Evolutionary conservation across 2,113 vertebrate genomes (phyloP), one percentile per base, ranked within the genome.

Genomic region (Coptodon bakossiorum): DNA sequence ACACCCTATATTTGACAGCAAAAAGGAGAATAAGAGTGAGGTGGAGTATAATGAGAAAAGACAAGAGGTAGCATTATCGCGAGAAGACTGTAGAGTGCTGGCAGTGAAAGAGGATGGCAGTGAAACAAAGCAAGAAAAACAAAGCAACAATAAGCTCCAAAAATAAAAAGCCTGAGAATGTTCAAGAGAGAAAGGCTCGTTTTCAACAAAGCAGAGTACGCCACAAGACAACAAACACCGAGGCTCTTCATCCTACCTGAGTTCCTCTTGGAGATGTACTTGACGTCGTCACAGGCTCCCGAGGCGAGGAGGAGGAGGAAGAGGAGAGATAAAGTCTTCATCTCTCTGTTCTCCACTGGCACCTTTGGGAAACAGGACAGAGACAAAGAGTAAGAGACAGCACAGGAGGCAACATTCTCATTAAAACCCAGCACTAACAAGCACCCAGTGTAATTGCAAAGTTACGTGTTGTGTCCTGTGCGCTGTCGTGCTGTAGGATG

Each of bases 231-330:
- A 81, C 13, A 61, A 63, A 56, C 61, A 61, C 59, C 6, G 76
- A 91, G 57, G 40, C 29, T 40, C 27, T 50, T 84, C 50, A 82
- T 96, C 98, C 97, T 98, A 99, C 98, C 98, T 90, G 98, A 99
- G 96, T 99, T 98, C 95, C 98, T 98, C 95, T 99, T 99, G 91
- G 98, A 98, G 91, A 99, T 97, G 79, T 98, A 96, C 96, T 98
- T 99, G 93, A 98, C 93, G 90, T 97, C 97, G 90, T 97, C 97
- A 94, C 97, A 97, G 94, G 97, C 95, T 88, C 95, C 97, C 38
- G 96, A 96, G 94, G 95, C 96, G 90, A 98, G 93, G 93, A 98
- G 95, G 90, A 71, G 66, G 22, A 71, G 91, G 96, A 98, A 94
- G 86, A 96, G 93, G 91, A 98, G 89, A 91, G 96, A 85, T 89